Conservation (phyloP, 1,140 invertebrate species). For the Littorina saxatilis region DNA sequence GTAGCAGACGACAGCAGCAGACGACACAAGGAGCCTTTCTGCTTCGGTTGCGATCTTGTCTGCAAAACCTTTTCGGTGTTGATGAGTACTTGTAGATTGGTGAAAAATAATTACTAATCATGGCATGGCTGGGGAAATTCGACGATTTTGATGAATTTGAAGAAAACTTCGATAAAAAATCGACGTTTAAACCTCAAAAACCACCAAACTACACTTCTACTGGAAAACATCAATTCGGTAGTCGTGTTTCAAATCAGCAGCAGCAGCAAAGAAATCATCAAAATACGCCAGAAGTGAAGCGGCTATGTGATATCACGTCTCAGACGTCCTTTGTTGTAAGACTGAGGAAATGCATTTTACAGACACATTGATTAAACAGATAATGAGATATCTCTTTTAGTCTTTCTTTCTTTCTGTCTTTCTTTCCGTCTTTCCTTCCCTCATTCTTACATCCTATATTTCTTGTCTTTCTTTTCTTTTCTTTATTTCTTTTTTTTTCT, state of each 20-base stretch:
- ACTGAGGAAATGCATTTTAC: too few relatives aligned
- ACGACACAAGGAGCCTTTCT: neutral
- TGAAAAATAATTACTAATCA: too few relatives aligned
- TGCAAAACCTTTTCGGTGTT: too few relatives aligned
- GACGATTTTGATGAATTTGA: conserved; percentile 44
- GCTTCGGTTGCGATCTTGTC: neutral
- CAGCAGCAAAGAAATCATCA: neutral
- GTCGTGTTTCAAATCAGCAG: neutral
- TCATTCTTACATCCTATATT: too few relatives aligned
- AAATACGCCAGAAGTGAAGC: neutral
- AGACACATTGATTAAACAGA: too few relatives aligned
- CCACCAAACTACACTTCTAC: too few relatives aligned
- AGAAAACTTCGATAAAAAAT: neutral
- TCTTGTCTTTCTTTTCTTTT: too few relatives aligned
- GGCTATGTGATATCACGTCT: conserved; percentile 11
- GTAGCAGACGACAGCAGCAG: conserved; percentile 36
- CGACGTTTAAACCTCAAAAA: neutral
- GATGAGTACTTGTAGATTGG: too few relatives aligned
- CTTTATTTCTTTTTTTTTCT: neutral
- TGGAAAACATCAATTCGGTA: conserved; percentile 38
- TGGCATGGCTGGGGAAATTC: conserved; percentile 58
- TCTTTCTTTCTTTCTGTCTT: too few relatives aligned
- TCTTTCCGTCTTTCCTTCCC: too few relatives aligned
- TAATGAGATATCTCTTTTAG: too few relatives aligned
- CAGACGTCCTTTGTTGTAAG: conserved; percentile 17